Base-by-base conservation (phyloP, 2,888 invertebrate species). In the Drosophila flavopinicola region DNA sequence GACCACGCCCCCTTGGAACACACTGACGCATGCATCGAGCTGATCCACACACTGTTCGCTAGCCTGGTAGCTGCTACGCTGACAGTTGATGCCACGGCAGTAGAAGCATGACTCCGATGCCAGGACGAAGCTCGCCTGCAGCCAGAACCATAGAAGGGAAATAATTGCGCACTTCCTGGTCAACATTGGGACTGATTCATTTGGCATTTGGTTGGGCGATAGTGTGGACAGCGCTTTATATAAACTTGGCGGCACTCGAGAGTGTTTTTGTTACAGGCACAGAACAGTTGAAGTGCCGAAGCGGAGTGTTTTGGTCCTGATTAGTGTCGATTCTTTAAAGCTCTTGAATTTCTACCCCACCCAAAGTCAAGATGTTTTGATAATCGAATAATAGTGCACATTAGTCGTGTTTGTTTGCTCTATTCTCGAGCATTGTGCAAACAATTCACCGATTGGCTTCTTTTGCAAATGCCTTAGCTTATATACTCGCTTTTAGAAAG, bases 61-160 rank as follows among this genome's bases (percentile, higher is more conserved):
- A 4, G 57, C 65, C 39, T 56, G 65, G 13, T 74, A 86, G 6
- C 52, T 75, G 7, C 49, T 75, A 7, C 83, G 67, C 39, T 82
- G 82, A 24, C 89, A 88, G 33, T 76, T 78, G 15, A 82, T 78
- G 30, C 88, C 89, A 0, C 75, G 65, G 42, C 88, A 88, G 42
- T 75, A 72, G 2, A 69, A 32, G 37, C 88, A 88, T 10, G 60
- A 73, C 11, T 72, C 56, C 7, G 57, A 54, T n/a, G 76, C 76
- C 24, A 79, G 66, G 23, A 66, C 61, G 7, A 35, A 11, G 11
- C 41, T 17, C 25, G 48, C 30, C n/a, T 51, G 49, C 17, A 84
- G 42, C 30, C 66, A 13, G 9, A 29, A 13, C 58, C 15, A 79
- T 7, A 48, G 45, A 45, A 24, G 7, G 11, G 11, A n/a, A 24